Base-by-base conservation (phyloP, 2,113 vertebrate genomes). In the Conger conger region DNA sequence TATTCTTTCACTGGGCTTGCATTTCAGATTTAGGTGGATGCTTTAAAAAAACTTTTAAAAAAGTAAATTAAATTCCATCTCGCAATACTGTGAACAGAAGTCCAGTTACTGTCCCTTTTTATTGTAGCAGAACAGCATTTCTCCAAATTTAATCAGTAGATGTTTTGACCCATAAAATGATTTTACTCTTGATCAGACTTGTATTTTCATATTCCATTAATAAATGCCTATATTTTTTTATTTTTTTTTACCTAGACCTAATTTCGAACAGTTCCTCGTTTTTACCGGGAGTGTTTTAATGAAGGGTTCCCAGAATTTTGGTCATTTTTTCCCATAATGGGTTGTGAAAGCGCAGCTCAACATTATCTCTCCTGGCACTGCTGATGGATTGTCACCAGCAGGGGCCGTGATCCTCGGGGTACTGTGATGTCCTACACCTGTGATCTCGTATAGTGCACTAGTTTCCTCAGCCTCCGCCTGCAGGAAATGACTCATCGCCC, bases 241-340 rank as follows among this genome's bases (percentile, higher is more conserved):
- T n/a, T n/a, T n/a, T n/a, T n/a, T n/a, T n/a, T n/a, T n/a, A 50
- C 11, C 11, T 13, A 50, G 6, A 13, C 45, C 45, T 50, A 50
- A 50, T 50, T 50, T 50, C 15, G 45, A 50, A 50, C 45, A 0
- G 45, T 85, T 88, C 86, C 88, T 88, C 84, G 86, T 80, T 80
- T 84, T 79, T 84, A 40, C 63, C 79, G 42, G n/a, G 76, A 38
- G 84, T 83, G 77, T 84, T 86, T 88, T 85, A 86, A 89, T 87
- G 81, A 85, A 54, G 82, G 85, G 87, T 87, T 87, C 86, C 86
- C 83, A 87, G 79, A 89, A 87, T 86, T n/a, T 82, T 86, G 86
- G 86, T 86, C 82, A 86, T 87, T 87, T 88, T 86, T 89, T 87
- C 85, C 85, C 86, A 88, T 87, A 87, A 89, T 87, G 85, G 86